A percentile compares a stretch with the other conserved stretches of the same genome.
These are phyloP conservation scores for Noctua janthina DNA, from an alignment of 2,888 invertebrate genomes.

Conservation along the genomic window DNA sequence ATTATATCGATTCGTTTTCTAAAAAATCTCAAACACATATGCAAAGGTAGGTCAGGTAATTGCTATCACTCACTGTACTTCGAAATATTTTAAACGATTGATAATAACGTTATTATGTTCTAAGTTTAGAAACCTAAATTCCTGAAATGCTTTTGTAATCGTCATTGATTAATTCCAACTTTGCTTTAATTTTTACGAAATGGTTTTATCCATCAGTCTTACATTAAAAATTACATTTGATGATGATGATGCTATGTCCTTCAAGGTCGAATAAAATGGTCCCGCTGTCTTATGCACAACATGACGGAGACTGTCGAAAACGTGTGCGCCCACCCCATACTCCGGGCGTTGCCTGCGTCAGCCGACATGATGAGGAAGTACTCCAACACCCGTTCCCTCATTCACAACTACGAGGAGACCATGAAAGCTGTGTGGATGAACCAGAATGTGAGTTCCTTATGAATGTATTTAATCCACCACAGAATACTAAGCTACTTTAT, in stretches of 20 bases:
- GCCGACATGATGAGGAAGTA: constrained; percentile 94
- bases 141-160: not conserved
- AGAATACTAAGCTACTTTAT: not conserved
- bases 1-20: too few species aligned
- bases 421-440: constrained; percentile 96
- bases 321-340: constrained; percentile 93
- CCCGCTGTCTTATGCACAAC: constrained; percentile 94
- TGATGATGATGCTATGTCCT: not conserved
- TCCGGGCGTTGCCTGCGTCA: constrained; percentile 93
- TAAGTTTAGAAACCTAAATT: not conserved
- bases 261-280: constrained; percentile 95
- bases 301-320: constrained; percentile 95
- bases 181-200: not conserved
- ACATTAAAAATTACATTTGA: not conserved
- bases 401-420: constrained; percentile 94
- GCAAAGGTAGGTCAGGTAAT: too few species aligned
- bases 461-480: not conserved
- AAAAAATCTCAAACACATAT: too few species aligned
- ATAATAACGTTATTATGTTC: not conserved
- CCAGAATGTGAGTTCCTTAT: constrained; percentile 91
- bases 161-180: not conserved
- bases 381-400: constrained; percentile 93
- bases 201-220: not conserved
- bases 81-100: not conserved
- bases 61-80: not conserved